Conservation (phyloP, 2,113 vertebrate genomes). For the Rattus rattus region DNA sequence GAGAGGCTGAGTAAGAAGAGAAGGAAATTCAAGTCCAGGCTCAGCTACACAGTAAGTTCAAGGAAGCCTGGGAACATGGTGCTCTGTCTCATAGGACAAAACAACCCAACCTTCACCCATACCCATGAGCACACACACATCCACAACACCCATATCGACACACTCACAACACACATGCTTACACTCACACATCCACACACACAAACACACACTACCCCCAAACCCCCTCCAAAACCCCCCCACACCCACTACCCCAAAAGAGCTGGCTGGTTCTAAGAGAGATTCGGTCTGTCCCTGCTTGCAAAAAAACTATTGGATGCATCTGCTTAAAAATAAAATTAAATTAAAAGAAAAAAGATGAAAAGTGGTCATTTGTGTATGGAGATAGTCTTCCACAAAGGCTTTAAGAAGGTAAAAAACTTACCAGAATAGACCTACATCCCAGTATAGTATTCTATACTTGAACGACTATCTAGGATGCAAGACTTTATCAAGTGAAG, state of each 20-base stretch:
- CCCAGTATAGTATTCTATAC: not conserved
- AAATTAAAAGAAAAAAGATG: not conserved
- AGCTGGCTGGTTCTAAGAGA: not conserved
- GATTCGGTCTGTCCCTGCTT: constrained; percentile 25
- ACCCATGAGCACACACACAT: no score
- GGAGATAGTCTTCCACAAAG: not conserved
- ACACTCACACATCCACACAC: no score
- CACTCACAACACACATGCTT: no score
- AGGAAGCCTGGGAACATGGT: not conserved
- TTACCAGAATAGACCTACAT: not conserved
- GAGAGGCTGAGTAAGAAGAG: not conserved
- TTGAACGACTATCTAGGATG: constrained; percentile 50
- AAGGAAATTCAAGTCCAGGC: not conserved
- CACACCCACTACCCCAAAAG: not conserved
- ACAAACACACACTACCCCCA: no score
- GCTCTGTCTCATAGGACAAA: no score
- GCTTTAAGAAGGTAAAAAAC: not conserved
- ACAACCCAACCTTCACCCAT: not conserved
- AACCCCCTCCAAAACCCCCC: no score
- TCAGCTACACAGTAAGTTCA: not conserved
- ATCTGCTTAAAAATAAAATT: not conserved
- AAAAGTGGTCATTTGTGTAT: not conserved
- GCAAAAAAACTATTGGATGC: not conserved
- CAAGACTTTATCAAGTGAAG: not conserved
- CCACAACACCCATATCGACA: no score